These are phyloP conservation scores for Cyclophora punctaria DNA, from an alignment of 2,888 invertebrate species.

Conservation along the genomic window DNA sequence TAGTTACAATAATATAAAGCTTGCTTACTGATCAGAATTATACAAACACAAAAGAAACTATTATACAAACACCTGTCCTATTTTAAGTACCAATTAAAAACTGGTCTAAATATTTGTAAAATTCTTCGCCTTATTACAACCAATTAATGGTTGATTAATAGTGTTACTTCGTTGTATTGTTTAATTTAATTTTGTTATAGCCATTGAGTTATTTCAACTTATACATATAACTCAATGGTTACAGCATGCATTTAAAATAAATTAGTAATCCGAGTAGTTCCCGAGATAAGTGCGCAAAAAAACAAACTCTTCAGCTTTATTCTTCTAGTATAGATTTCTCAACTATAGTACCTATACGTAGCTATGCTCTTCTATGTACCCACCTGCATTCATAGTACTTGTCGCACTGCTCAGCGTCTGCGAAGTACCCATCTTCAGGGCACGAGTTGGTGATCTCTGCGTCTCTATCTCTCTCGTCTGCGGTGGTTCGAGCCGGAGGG, in stretches of 20 bases:
- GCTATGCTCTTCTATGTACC: conserved; percentile 20
- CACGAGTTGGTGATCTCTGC: conserved; percentile 79
- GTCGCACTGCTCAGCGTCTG: conserved; percentile 90
- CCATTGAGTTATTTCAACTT: not conserved
- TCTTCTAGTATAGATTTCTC: not conserved
- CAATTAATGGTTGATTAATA: no score
- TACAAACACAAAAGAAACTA: no score
- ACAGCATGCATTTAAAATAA: not conserved
- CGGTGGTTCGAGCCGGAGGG: conserved; percentile 36
- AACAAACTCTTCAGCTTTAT: not conserved
- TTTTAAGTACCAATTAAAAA: no score
- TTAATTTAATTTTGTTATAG: no score
- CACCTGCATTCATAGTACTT: conserved; percentile 88
- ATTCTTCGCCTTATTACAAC: no score
- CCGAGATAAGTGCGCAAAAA: not conserved
- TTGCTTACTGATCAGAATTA: no score
- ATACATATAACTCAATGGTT: not conserved
- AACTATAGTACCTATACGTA: not conserved
- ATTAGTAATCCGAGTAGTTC: no score
- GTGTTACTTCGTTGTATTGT: no score
- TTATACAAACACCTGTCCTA: no score
- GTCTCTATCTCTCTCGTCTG: conserved; percentile 44
- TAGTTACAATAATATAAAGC: no score
- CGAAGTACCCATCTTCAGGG: conserved; percentile 90
- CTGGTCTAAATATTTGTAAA: no score